Base-by-base conservation (phyloP, 2,888 invertebrate genomes). In the Ecliptopera silaceata region DNA sequence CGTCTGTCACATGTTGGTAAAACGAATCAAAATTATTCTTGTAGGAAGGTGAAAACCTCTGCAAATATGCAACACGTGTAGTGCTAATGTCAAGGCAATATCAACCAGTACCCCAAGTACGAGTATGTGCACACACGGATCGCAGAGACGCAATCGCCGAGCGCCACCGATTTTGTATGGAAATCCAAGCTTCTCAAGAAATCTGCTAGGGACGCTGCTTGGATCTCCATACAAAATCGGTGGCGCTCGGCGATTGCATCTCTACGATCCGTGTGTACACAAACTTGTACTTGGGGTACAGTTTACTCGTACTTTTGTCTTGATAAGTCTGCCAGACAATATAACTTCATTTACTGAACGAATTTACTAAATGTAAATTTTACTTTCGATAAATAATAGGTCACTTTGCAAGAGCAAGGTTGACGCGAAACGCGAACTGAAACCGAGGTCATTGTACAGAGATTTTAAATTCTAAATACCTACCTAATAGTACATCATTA, bases 381-480 rank as follows among this genome's bases (percentile, higher is more conserved):
- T 41, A 22, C 32, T 53, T 44, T 39, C 17, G 48, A 39, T 36
- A 41, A 42, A n/a, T n/a, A 45, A 50, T 56, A 32, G 50, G 56
- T 56, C 56, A 50, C 49, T 49, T 56, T 50, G 56, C 51, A 56
- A 41, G 63, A 49, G 50, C 65, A 65, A 65, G 65, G 63, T 65
- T 65, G 61, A 29, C 56, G 59, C 49, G 58, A 54, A 38, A 17
- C 59, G 59, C 38, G 54, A 48, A 47, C 58, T 46, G 57, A 42
- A 38, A 67, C 80, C 82, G 86, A 86, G 88, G 87, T 88, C 88
- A 82, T 77, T 85, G 87, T 77, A 84, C 73, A 71, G 75, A 74
- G 80, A 75, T 83, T 83, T 79, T 79, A 82, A 82, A 84, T 81
- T 83, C 86, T 81, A 86, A 83, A 86, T 87, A 84, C 79, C 79